Evolutionary conservation across 2,888 invertebrate species (phyloP).

Genomic region (Hemaris fuciformis): DNA sequence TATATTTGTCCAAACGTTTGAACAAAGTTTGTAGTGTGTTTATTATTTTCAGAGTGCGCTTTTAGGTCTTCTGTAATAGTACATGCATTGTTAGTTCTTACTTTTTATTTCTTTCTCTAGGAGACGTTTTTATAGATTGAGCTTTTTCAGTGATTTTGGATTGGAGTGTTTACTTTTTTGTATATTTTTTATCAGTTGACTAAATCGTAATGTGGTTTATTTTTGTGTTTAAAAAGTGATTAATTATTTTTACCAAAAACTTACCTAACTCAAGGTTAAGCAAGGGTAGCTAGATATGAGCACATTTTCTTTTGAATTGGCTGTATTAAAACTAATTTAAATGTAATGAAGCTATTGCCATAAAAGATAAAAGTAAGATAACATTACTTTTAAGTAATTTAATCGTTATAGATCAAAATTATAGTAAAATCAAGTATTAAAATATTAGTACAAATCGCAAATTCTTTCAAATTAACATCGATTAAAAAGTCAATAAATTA

Average conservation of each 20-base stretch:
- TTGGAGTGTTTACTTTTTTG: constrained; percentile 14
- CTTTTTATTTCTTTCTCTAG: constrained; percentile 40
- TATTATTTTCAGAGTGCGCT: constrained; percentile 36
- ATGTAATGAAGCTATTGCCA: neutral
- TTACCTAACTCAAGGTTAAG: neutral
- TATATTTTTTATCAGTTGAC: constrained; percentile 9
- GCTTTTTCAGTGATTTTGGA: constrained; percentile 36
- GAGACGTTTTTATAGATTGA: constrained; percentile 30
- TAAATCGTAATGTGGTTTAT: neutral
- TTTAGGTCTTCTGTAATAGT: constrained; percentile 37
- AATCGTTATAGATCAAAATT: neutral
- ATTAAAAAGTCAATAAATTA: neutral
- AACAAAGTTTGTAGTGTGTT: constrained; percentile 41
- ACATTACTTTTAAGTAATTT: neutral
- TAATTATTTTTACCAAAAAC: neutral
- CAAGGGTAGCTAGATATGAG: no score
- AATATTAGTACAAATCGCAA: neutral
- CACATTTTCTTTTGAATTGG: neutral
- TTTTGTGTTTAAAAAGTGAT: neutral
- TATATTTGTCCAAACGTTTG: constrained; percentile 25
- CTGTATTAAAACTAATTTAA: neutral
- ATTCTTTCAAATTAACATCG: neutral
- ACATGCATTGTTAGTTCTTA: constrained; percentile 40
- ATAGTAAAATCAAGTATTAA: neutral
- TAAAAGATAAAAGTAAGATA: neutral